Evolutionary conservation across 64 coral and sea anemone genomes (phyloP).

Genomic region (Hydrozoanthus tunicans): DNA sequence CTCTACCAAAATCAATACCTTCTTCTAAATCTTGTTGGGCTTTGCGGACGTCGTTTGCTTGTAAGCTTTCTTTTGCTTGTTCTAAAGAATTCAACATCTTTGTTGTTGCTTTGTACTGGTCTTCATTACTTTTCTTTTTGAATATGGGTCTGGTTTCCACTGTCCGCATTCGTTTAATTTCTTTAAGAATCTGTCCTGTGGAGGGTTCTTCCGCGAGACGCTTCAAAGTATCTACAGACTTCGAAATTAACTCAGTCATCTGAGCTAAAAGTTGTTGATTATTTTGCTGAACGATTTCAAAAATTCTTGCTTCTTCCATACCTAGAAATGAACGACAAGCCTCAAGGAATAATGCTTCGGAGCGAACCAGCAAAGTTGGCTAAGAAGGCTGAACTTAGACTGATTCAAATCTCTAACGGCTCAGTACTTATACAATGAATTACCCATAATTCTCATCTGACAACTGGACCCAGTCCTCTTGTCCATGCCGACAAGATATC

Average conservation of each 20-base stretch:
- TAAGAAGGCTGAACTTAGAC: too few relatives aligned
- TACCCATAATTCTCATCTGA: too few relatives aligned
- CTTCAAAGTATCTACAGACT: not conserved
- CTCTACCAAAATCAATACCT: slow-evolving; percentile 39
- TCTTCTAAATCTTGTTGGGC: slow-evolving; percentile 25
- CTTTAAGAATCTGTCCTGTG: not conserved
- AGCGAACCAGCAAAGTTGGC: too few relatives aligned
- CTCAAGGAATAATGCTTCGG: too few relatives aligned
- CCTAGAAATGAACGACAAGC: not conserved
- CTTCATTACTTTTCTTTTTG: slow-evolving; percentile 52
- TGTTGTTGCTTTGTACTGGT: slow-evolving; percentile 28
- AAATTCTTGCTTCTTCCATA: slow-evolving; percentile 14
- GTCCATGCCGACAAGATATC: too few relatives aligned
- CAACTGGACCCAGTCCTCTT: too few relatives aligned
- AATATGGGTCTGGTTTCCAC: not conserved
- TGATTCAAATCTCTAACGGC: too few relatives aligned
- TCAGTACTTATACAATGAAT: too few relatives aligned
- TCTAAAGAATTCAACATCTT: slow-evolving; percentile 44
- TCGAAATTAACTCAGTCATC: slow-evolving; percentile 5
- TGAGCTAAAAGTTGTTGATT: slow-evolving; percentile 10
- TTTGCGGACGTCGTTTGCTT: slow-evolving; percentile 9
- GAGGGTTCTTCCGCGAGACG: not conserved
- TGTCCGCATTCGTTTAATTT: not conserved
- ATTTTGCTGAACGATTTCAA: not conserved
- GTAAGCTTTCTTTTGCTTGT: slow-evolving; percentile 38